phyloP scores from a whole-genome alignment of 2,113 vertebrate genomes.

The Psammodynastes pulverulentus region DNA sequence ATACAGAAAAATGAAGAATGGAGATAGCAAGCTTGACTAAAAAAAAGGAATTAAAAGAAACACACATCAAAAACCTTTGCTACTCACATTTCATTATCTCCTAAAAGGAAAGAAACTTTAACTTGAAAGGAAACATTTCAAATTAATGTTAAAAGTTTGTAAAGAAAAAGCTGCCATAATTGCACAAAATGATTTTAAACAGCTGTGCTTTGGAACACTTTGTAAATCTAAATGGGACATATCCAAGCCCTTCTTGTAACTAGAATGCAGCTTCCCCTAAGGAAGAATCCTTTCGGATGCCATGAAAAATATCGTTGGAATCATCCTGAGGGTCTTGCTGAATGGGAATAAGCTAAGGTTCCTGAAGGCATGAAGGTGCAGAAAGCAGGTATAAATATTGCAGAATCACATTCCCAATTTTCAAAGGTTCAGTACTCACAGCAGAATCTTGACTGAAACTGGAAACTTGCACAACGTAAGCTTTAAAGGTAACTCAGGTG shows the following conservation, averaged over 20 bases:
- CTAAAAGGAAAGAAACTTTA: constrained; percentile 48
- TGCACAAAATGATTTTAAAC: background rate
- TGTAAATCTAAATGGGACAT: accelerated
- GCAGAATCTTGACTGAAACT: constrained; percentile 34
- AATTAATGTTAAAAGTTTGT: background rate
- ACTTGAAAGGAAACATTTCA: constrained; percentile 16
- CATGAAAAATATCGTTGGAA: background rate
- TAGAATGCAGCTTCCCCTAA: background rate
- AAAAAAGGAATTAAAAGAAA: background rate
- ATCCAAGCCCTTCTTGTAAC: background rate
- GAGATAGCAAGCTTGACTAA: background rate
- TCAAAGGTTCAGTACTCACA: constrained; percentile 23
- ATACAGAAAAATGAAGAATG: background rate
- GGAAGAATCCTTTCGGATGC: background rate
- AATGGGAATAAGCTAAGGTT: background rate
- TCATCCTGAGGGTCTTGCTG: background rate
- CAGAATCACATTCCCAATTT: background rate
- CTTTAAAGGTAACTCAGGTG: constrained; percentile 53
- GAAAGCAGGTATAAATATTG: background rate
- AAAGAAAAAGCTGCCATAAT: background rate
- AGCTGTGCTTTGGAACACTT: background rate
- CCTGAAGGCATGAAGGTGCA: background rate
- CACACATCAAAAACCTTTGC: constrained; percentile 5
- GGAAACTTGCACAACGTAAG: constrained; percentile 27
- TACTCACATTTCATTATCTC: constrained; percentile 49